A percentile compares a stretch with the other conserved stretches of the same genome.
These are phyloP conservation scores for Euborellia annulipes DNA, from an alignment of 1,140 invertebrate genomes.

Conservation along the genomic window DNA sequence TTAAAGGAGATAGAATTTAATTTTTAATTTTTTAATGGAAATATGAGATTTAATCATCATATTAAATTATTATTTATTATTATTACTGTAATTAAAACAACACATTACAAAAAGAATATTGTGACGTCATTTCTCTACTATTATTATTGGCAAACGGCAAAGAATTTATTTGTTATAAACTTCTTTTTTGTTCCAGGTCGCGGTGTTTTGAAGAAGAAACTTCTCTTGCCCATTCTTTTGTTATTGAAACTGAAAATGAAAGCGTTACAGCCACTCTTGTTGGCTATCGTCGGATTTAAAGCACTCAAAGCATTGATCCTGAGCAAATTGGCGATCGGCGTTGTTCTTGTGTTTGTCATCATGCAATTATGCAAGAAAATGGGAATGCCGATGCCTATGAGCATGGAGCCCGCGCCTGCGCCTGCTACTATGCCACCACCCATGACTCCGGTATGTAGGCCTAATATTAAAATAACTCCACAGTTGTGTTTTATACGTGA, in stretches of 20 bases:
- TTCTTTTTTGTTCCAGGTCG: slow-evolving; percentile 30
- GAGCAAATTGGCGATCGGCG: slow-evolving; percentile 60
- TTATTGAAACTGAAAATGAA: slow-evolving; percentile 70
- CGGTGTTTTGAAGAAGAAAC: slow-evolving; percentile 58
- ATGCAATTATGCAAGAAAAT: slow-evolving; percentile 54
- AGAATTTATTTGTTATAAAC: background rate
- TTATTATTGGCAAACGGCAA: background rate
- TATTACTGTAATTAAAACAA: too few relatives aligned
- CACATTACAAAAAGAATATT: background rate
- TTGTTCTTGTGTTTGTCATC: slow-evolving; percentile 63
- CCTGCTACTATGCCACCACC: slow-evolving; percentile 22
- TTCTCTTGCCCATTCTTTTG: slow-evolving; percentile 56
- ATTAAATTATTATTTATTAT: too few relatives aligned
- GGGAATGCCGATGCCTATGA: slow-evolving; percentile 54
- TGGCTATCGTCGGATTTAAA: slow-evolving; percentile 60
- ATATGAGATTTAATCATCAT: too few relatives aligned
- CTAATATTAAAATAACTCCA: too few relatives aligned
- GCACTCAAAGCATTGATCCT: slow-evolving; percentile 65
- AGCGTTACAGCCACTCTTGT: slow-evolving; percentile 62
- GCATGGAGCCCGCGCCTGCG: slow-evolving; percentile 24
- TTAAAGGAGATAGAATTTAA: too few relatives aligned
- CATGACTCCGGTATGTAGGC: slow-evolving; percentile 21
- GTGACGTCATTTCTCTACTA: too few relatives aligned
- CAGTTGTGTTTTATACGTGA: too few relatives aligned
- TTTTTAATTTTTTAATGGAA: too few relatives aligned